A percentile compares a stretch with the other conserved stretches of the same genome.
Conservation (phyloP, 1,140 invertebrate species). For the Pissodes strobi region DNA sequence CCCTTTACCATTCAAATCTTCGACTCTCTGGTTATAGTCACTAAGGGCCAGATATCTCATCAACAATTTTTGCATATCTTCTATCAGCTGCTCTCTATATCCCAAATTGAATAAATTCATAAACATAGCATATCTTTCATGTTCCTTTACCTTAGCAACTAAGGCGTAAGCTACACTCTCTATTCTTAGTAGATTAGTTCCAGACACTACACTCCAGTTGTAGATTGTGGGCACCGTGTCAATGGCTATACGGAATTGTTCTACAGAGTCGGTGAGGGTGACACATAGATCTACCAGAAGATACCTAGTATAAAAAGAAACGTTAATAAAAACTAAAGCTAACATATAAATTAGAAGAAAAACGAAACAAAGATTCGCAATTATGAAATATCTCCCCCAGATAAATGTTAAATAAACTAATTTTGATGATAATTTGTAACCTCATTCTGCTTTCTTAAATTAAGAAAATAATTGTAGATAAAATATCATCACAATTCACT, state of each 20-base stretch:
- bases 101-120: conserved; percentile 45
- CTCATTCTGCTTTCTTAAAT: too few species aligned
- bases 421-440: too few species aligned
- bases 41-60: conserved; percentile 31
- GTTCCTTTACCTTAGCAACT: conserved; percentile 57
- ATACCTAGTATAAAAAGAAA: conserved; percentile 56
- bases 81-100: conserved; percentile 45
- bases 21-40: not conserved
- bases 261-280: conserved; percentile 60
- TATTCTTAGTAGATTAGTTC: conserved; percentile 61
- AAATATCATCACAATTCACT: too few species aligned
- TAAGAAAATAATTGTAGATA: too few species aligned
- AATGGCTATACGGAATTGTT: conserved; percentile 57
- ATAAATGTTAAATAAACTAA: too few species aligned
- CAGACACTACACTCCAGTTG: conserved; percentile 62
- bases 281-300: conserved; percentile 64
- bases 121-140: conserved; percentile 52
- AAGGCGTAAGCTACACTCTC: conserved; percentile 62
- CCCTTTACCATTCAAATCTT: not conserved
- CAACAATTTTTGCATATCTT: conserved; percentile 49
- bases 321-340: too few species aligned
- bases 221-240: conserved; percentile 60
- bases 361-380: too few species aligned
- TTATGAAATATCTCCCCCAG: too few species aligned
- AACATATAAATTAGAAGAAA: not conserved